Evolutionary conservation across 1,140 invertebrate genomes (phyloP).

Genomic region (Drosophila persimilis): DNA sequence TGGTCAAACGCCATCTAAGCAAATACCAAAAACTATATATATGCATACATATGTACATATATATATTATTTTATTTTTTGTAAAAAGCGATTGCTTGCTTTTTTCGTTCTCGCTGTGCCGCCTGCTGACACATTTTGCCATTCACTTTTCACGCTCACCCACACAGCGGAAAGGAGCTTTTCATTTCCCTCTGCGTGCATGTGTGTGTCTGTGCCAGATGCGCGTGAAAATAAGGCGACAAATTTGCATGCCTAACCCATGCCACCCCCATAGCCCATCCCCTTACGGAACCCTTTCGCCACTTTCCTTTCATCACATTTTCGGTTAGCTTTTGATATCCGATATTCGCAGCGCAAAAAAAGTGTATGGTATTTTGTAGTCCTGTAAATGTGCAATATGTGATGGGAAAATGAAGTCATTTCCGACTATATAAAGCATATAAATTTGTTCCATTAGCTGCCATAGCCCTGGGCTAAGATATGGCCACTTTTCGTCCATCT

Average conservation of each 20-base stretch:
- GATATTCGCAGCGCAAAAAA: no score
- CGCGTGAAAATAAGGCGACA: slow-evolving; percentile 71
- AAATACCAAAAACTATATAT: slow-evolving; percentile 9
- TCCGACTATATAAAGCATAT: no score
- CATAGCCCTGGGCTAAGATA: no score
- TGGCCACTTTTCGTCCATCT: no score
- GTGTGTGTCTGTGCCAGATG: slow-evolving; percentile 65
- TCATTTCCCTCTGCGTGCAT: slow-evolving; percentile 22
- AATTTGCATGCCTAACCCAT: slow-evolving; percentile 54
- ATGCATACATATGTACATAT: neutral
- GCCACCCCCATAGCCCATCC: no score
- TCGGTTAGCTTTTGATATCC: no score
- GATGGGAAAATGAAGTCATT: no score
- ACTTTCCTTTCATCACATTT: slow-evolving; percentile 1
- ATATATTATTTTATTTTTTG: neutral
- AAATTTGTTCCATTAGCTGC: no score
- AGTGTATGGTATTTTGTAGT: neutral
- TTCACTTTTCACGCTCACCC: slow-evolving; percentile 71
- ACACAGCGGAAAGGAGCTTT: slow-evolving; percentile 35
- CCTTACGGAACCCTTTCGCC: neutral
- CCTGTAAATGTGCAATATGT: slow-evolving; percentile 12
- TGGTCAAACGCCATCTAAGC: slow-evolving; percentile 51
- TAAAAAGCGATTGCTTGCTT: slow-evolving; percentile 27
- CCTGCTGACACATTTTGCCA: slow-evolving; percentile 69
- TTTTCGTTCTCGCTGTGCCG: slow-evolving; percentile 11